Conservation (phyloP, 2,797 vertebrate species). For the Anableps anableps region DNA sequence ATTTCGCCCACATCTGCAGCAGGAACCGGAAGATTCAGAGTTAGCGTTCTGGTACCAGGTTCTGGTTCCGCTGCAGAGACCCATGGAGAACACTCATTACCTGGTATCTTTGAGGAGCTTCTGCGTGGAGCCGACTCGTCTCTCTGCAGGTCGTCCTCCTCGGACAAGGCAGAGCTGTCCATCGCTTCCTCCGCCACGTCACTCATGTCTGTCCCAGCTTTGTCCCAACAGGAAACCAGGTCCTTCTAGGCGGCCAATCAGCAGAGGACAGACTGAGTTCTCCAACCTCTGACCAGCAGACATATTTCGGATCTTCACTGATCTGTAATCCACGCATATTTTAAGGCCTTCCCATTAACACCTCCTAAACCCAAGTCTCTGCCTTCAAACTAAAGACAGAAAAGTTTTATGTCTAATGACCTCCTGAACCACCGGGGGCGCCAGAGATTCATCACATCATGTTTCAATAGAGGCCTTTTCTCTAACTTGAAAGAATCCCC, state of each 20-base stretch:
- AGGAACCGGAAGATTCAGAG: not conserved
- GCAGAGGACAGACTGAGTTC: not conserved
- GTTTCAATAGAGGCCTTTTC: not conserved
- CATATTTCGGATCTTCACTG: not conserved
- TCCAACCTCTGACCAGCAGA: not conserved
- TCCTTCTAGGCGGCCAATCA: not conserved
- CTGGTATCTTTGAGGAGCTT: slow-evolving; percentile 24
- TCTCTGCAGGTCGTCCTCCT: slow-evolving; percentile 47
- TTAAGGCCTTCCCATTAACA: no score
- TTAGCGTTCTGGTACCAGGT: not conserved
- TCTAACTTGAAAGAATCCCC: not conserved
- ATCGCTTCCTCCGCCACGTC: slow-evolving; percentile 46
- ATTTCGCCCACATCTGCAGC: slow-evolving; percentile 74
- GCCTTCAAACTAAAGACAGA: not conserved
- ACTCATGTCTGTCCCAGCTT: slow-evolving; percentile 41
- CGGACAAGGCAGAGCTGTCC: slow-evolving; percentile 45
- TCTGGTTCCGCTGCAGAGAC: not conserved
- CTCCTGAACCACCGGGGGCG: not conserved
- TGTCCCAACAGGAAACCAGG: slow-evolving; percentile 2
- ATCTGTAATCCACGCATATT: no score
- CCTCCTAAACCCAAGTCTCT: not conserved
- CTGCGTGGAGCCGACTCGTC: slow-evolving; percentile 12
- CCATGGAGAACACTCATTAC: slow-evolving; percentile 14
- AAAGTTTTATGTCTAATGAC: not conserved
- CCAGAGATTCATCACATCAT: not conserved